Evolutionary conservation across 2,113 vertebrate species (phyloP).

Genomic region (Nothobranchius furzeri): DNA sequence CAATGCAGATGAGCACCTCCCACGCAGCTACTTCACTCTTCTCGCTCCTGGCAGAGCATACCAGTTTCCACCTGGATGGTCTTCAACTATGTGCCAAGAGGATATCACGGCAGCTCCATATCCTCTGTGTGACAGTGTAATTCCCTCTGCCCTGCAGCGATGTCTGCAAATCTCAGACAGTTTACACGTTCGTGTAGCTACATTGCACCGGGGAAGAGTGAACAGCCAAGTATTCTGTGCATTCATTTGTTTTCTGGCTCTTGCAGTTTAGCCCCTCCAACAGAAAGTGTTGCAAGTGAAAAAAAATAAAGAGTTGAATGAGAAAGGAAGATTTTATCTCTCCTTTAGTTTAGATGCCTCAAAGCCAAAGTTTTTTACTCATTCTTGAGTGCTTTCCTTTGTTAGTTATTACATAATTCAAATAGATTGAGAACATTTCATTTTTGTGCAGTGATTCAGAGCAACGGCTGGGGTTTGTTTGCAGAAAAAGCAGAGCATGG

Average conservation of each 20-base stretch:
- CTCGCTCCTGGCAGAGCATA: constrained; percentile 70
- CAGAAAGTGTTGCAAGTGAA: constrained; percentile 39
- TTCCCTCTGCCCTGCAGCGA: constrained; percentile 91
- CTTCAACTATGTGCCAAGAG: constrained; percentile 94
- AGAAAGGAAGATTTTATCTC: constrained; percentile 33
- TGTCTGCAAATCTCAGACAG: constrained; percentile 94
- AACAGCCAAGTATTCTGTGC: constrained; percentile 74
- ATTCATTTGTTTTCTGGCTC: constrained; percentile 70
- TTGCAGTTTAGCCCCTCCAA: constrained; percentile 53
- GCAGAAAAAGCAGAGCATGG: background rate
- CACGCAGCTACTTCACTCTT: constrained; percentile 61
- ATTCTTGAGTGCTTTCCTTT: constrained; percentile 24
- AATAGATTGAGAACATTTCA: constrained; percentile 7
- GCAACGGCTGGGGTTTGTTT: constrained; percentile 2
- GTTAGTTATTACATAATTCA: constrained; percentile 14
- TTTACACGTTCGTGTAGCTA: constrained; percentile 89
- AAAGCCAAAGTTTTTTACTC: background rate
- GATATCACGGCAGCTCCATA: constrained; percentile 89
- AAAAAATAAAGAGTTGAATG: constrained; percentile 23
- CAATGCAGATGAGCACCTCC: constrained; percentile 66
- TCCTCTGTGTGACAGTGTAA: constrained; percentile 92
- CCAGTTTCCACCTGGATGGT: constrained; percentile 85
- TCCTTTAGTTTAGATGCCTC: constrained; percentile 4
- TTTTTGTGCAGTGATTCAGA: constrained; percentile 8
- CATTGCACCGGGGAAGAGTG: constrained; percentile 65